Base-by-base conservation (phyloP, 23 tunicate genomes). In the Halocynthia roretzi region DNA sequence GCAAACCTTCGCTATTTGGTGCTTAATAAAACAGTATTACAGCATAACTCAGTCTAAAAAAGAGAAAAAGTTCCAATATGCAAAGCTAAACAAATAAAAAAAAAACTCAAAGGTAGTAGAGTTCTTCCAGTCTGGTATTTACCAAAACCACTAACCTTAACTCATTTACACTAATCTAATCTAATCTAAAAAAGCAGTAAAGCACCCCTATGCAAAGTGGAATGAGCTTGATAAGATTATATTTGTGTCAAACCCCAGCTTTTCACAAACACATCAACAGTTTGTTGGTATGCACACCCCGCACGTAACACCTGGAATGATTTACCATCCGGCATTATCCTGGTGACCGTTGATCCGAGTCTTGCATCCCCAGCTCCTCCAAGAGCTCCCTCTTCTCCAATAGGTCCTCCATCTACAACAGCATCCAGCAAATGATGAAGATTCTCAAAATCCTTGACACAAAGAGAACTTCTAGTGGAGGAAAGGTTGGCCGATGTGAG, bases 401-500 rank as follows among this genome's bases (percentile, higher is more conserved):
- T 84, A 15, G 56, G 75, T 7, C 98, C 98, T 48, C 90, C 98
- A 67, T 92, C 93, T 10, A 92, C 78, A 19, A 92, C 87, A 6
- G 92, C 92, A 69, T 92, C 98, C 54, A 92, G 65, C 62, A 61
- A 76, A 7, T 82, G 81, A 81, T 86, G 84, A 11, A 92, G 62
- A 17, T 14, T 67, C 7, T 65, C 54, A 70, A 92, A 92, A 83
- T 92, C 98, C 5, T 92, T 61, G 68, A 92, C 76, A 50, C 87
- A 71, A 58, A 86, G 53, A 6, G 92, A 74, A n/a, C 93, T 48
- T 23, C 77, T 83, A 0, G 73, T 80, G 21, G 93, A 85, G 62
- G 93, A 87, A 53, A 92, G 22, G 60, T 92, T 92, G 10, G 98
- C 98, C 7, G 98, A 92, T 40, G 98, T 92, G 70, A 92, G 64